Evolutionary conservation across 2,888 invertebrate genomes (phyloP).

Genomic region (Apotomis turbidana): DNA sequence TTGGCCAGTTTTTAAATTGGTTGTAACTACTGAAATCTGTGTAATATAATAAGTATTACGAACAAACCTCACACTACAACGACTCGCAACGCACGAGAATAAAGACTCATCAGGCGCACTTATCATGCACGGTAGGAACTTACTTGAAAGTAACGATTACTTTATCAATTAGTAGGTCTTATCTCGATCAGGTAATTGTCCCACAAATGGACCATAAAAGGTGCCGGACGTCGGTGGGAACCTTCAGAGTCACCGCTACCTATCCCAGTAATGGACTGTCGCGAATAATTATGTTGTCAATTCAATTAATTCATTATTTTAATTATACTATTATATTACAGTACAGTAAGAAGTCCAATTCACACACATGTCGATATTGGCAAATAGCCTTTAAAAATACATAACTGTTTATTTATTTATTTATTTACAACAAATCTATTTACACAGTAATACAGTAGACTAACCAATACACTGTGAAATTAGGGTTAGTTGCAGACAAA

Average conservation of each 20-base stretch:
- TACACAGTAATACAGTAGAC: too few species aligned
- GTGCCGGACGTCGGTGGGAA: conserved; percentile 34
- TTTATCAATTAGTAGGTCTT: conserved; percentile 56
- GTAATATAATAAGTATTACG: background rate
- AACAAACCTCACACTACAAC: background rate
- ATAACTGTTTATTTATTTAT: too few species aligned
- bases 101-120: background rate
- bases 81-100: background rate
- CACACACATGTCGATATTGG: too few species aligned
- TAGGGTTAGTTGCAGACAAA: too few species aligned
- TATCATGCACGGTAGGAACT: conserved; percentile 49
- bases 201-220: conserved; percentile 64
- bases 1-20: too few species aligned
- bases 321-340: background rate
- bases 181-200: conserved; percentile 68
- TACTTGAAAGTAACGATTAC: conserved; percentile 59
- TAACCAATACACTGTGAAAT: too few species aligned
- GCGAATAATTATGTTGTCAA: conserved; percentile 69
- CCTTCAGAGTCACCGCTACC: conserved; percentile 42
- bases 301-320: conserved; percentile 59
- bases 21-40: too few species aligned
- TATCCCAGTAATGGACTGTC: conserved; percentile 59
- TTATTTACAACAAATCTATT: too few species aligned
- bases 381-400: too few species aligned
- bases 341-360: background rate